Evolutionary conservation across 2,113 vertebrate species (phyloP).

Genomic region (Eretmochelys imbricata): DNA sequence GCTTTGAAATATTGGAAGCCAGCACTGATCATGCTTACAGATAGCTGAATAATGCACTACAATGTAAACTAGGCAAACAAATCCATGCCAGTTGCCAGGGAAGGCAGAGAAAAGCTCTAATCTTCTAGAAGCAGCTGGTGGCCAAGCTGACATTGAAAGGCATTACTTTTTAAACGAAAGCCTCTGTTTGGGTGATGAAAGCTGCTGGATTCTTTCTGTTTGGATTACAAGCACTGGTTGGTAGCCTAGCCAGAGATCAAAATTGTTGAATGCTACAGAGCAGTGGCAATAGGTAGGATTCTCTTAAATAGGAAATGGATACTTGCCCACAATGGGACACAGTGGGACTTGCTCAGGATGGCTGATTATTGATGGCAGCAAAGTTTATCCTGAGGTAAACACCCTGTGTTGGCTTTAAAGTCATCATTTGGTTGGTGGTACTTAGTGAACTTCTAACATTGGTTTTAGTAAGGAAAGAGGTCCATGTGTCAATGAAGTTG

Average conservation of each 20-base stretch:
- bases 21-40: conserved; percentile 73
- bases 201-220: conserved; percentile 66
- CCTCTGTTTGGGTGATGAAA: conserved; percentile 62
- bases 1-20: conserved; percentile 75
- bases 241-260: conserved; percentile 59
- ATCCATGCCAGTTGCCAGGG: conserved; percentile 74
- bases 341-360: not conserved
- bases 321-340: not conserved
- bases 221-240: conserved; percentile 56
- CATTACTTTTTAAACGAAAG: conserved; percentile 76
- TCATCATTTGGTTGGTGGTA: not conserved
- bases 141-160: conserved; percentile 73
- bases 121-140: conserved; percentile 77
- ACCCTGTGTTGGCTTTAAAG: not conserved
- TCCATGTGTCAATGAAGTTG: not conserved
- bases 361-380: not conserved
- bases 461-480: not conserved
- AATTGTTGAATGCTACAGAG: conserved; percentile 26
- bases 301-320: conserved; percentile 11
- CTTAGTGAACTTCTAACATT: not conserved
- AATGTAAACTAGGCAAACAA: conserved; percentile 76
- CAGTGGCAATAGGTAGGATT: conserved; percentile 36
- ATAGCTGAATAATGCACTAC: conserved; percentile 74
- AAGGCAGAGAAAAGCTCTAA: conserved; percentile 77
- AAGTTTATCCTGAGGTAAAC: not conserved